phyloP scores from a whole-genome alignment of 2,797 vertebrate genomes.

The Lophotriccus pileatus region DNA sequence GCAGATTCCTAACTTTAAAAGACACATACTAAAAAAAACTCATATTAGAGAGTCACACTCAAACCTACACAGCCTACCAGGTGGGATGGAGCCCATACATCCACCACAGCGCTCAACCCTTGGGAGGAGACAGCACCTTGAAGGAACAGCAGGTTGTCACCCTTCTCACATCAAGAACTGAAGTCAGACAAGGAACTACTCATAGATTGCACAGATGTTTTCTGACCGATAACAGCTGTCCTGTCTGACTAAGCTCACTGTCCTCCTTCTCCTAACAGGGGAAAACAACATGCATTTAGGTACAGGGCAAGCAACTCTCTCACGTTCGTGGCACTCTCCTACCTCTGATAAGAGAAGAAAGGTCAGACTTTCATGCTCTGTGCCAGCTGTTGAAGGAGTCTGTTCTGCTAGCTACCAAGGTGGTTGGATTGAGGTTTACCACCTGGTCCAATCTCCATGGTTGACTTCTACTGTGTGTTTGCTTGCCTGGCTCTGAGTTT shows the following conservation, averaged over 20 bases:
- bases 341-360: background rate
- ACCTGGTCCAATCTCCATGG: background rate
- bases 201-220: background rate
- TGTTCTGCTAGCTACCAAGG: background rate
- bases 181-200: background rate
- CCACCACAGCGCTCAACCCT: background rate
- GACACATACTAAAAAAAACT: rapidly evolving
- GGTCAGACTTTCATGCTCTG: background rate
- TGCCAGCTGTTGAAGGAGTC: background rate
- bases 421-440: background rate
- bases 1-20: background rate
- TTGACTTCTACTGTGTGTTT: background rate
- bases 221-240: background rate
- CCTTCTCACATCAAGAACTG: background rate
- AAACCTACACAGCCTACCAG: background rate
- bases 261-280: background rate
- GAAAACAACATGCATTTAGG: background rate
- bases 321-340: rapidly evolving
- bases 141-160: background rate
- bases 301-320: background rate
- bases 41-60: background rate
- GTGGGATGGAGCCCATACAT: background rate
- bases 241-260: background rate
- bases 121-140: background rate
- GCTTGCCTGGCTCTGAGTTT: background rate